phyloP scores from a whole-genome alignment of 2,888 invertebrate species.

The Ypsolopha sequella region DNA sequence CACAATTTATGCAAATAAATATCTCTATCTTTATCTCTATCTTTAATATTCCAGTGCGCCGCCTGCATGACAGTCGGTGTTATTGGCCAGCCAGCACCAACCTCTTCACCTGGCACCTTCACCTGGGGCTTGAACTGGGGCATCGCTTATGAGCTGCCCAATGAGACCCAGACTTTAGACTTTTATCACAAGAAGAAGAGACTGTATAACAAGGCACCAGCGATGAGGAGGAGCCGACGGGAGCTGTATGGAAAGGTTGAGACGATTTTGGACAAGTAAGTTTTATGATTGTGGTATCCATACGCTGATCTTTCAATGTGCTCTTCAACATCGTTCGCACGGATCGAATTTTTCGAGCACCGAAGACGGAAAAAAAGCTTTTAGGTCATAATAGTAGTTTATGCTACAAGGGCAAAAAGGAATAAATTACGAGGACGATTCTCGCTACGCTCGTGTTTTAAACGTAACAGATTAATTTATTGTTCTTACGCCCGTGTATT shows the following conservation, averaged over 20 bases:
- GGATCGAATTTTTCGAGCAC: too few relatives aligned
- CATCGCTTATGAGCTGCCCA: constrained; percentile 74
- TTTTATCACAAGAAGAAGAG: constrained; percentile 34
- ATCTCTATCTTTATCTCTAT: too few relatives aligned
- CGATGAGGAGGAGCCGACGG: constrained; percentile 73
- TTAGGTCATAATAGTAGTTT: too few relatives aligned
- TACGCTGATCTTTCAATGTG: too few relatives aligned
- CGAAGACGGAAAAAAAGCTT: too few relatives aligned
- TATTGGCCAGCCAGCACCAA: constrained; percentile 65
- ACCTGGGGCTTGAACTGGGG: constrained; percentile 79
- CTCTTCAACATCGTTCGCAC: too few relatives aligned
- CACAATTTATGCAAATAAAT: too few relatives aligned
- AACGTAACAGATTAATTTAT: too few relatives aligned
- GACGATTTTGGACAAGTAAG: constrained; percentile 77
- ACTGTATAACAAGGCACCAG: constrained; percentile 35
- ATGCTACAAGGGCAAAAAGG: too few relatives aligned
- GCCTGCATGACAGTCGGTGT: constrained; percentile 73
- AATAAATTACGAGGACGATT: too few relatives aligned
- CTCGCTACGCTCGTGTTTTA: too few relatives aligned
- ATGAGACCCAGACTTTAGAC: constrained; percentile 55
- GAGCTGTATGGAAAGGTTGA: constrained; percentile 79
- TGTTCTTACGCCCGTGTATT: too few relatives aligned
- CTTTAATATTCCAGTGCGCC: constrained; percentile 62
- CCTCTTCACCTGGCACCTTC: constrained; percentile 62
- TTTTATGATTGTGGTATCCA: constrained; percentile 10